Conservation (phyloP, 2,797 vertebrate species). For the Denticeps clupeoides region DNA sequence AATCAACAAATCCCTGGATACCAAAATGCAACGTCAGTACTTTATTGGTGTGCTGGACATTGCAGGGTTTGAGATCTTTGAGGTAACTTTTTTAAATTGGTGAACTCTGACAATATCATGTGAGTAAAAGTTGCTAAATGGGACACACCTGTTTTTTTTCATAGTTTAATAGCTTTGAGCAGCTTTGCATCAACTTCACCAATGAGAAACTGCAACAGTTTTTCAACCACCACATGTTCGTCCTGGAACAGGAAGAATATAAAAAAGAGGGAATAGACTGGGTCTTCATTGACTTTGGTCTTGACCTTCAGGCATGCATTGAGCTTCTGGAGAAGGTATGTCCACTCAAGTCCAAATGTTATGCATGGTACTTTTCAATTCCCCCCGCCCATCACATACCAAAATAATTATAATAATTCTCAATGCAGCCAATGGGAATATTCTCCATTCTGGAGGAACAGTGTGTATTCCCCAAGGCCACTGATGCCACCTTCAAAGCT, state of each 20-base stretch:
- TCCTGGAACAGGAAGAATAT: slow-evolving; percentile 59
- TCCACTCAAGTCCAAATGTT: too few species aligned
- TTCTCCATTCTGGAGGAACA: slow-evolving; percentile 64
- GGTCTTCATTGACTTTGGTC: slow-evolving; percentile 60
- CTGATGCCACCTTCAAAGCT: slow-evolving; percentile 46
- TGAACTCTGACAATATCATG: too few species aligned
- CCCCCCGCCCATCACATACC: too few species aligned
- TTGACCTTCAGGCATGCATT: slow-evolving; percentile 62
- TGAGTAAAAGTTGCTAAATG: neutral
- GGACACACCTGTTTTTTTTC: neutral
- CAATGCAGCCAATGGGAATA: slow-evolving; percentile 51
- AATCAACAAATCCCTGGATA: slow-evolving; percentile 58
- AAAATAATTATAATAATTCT: too few species aligned
- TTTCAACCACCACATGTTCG: slow-evolving; percentile 62
- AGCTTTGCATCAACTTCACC: slow-evolving; percentile 55
- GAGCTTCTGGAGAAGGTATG: slow-evolving; percentile 61
- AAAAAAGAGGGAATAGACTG: slow-evolving; percentile 58
- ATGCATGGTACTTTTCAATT: too few species aligned
- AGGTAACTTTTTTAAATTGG: slow-evolving; percentile 32
- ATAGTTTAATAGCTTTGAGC: slow-evolving; percentile 57
- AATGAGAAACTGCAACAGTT: slow-evolving; percentile 56
- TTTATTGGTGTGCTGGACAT: slow-evolving; percentile 61
- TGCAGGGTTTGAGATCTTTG: slow-evolving; percentile 61
- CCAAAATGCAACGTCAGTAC: slow-evolving; percentile 58
- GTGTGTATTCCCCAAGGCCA: slow-evolving; percentile 53